Conservation (phyloP, 2,797 vertebrate species). For the Hemitrygon akajei region DNA sequence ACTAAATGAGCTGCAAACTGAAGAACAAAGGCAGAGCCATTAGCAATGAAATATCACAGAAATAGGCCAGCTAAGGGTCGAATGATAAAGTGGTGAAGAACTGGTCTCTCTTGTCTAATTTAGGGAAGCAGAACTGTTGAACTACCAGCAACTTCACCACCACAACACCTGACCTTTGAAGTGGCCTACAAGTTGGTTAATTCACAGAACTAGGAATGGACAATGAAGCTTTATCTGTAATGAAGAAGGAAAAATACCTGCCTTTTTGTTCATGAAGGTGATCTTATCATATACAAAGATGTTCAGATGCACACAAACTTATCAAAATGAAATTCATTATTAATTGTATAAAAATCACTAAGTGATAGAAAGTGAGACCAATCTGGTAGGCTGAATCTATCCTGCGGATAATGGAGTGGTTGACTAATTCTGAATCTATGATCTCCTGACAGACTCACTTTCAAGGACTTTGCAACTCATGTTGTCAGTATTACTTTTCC, state of each 20-base stretch:
- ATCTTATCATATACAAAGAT: not conserved
- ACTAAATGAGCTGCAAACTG: constrained; percentile 87
- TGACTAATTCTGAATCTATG: too few relatives aligned
- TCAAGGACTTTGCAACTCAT: too few relatives aligned
- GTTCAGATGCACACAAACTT: not conserved
- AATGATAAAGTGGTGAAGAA: not conserved
- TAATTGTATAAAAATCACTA: not conserved
- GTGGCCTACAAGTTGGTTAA: not conserved
- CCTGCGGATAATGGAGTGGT: too few relatives aligned
- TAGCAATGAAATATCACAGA: not conserved
- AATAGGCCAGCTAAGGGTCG: not conserved
- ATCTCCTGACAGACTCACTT: too few relatives aligned
- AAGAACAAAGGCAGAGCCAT: constrained; percentile 40
- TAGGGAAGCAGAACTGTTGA: not conserved
- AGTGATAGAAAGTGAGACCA: not conserved
- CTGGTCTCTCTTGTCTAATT: not conserved
- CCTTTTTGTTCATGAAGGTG: not conserved
- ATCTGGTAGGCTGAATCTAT: too few relatives aligned
- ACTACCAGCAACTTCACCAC: not conserved
- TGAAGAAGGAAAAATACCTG: not conserved
- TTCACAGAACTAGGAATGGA: not conserved
- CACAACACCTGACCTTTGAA: not conserved
- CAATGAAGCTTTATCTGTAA: not conserved
- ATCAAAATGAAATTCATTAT: not conserved
- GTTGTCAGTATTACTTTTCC: too few relatives aligned